Conservation (phyloP, 2,797 vertebrate species). For the Nannoperca obscura region DNA sequence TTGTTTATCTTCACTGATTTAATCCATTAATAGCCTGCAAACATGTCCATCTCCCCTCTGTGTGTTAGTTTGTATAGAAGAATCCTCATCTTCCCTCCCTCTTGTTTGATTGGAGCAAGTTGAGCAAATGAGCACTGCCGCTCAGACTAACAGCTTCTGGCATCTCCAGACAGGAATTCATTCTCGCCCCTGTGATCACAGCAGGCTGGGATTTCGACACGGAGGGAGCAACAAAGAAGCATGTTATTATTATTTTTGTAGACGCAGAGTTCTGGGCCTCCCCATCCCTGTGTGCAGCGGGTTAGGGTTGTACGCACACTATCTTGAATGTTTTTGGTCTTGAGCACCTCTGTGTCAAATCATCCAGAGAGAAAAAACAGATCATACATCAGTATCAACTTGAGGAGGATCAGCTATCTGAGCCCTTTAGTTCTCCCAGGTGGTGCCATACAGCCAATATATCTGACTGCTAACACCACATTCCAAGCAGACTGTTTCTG, state of each 20-base stretch:
- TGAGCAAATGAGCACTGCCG: slow-evolving; percentile 44
- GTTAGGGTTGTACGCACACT: slow-evolving; percentile 36
- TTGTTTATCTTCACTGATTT: slow-evolving; percentile 55
- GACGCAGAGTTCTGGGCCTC: slow-evolving; percentile 57
- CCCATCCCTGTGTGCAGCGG: slow-evolving; percentile 35
- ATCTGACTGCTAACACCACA: slow-evolving; percentile 30
- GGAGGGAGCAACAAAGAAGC: slow-evolving; percentile 70
- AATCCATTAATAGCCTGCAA: slow-evolving; percentile 55
- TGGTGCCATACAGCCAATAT: slow-evolving; percentile 21
- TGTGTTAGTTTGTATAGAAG: slow-evolving; percentile 41
- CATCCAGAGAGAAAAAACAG: slow-evolving; percentile 49
- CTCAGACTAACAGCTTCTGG: slow-evolving; percentile 80
- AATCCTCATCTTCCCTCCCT: slow-evolving; percentile 50
- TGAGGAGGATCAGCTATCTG: slow-evolving; percentile 53
- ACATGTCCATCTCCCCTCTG: slow-evolving; percentile 24
- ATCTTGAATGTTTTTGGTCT: slow-evolving; percentile 39
- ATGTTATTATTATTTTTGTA: slow-evolving; percentile 77
- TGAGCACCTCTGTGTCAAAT: slow-evolving; percentile 42
- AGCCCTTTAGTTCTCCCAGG: slow-evolving; percentile 56
- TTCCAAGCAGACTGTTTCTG: slow-evolving; percentile 6
- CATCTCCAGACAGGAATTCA: slow-evolving; percentile 80
- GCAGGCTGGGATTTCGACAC: slow-evolving; percentile 74
- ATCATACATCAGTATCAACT: slow-evolving; percentile 44
- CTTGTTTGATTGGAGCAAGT: slow-evolving; percentile 40
- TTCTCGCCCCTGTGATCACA: slow-evolving; percentile 75